Percentiles rank a stretch among this genome's conserved stretches.
phyloP scores from a whole-genome alignment of 2,113 vertebrate species.

The Erpornis zantholeuca region DNA sequence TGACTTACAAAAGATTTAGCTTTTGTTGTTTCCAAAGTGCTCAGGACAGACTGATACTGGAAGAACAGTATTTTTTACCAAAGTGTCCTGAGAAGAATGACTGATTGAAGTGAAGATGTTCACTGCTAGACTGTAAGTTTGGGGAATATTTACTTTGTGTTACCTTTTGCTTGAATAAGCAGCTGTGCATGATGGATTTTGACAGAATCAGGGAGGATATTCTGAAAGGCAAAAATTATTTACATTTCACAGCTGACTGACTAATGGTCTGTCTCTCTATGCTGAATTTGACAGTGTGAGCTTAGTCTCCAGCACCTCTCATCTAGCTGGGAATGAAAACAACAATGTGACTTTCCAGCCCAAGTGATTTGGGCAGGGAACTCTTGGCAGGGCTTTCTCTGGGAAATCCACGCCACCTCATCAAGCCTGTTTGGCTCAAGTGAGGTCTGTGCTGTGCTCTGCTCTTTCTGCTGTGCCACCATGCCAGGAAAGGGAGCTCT shows the following conservation, averaged over 20 bases:
- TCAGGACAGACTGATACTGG: not conserved
- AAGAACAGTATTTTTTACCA: not conserved
- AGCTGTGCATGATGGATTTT: constrained; percentile 28
- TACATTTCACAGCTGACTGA: constrained; percentile 47
- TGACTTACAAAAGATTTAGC: not conserved
- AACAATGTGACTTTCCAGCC: not conserved
- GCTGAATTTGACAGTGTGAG: not conserved
- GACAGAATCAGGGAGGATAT: constrained; percentile 44
- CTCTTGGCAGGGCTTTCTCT: not conserved
- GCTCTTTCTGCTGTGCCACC: not conserved
- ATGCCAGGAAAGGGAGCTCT: not conserved
- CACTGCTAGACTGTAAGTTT: not conserved
- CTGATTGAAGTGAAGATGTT: not conserved
- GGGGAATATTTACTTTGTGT: not conserved
- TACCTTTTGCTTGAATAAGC: constrained; percentile 43
- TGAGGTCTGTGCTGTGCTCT: not conserved
- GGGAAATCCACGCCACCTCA: not conserved
- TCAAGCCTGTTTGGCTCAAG: not conserved
- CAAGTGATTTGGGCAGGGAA: not conserved
- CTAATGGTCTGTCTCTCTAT: not conserved
- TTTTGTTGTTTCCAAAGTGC: not conserved
- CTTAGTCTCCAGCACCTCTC: not conserved
- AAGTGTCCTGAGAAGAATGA: not conserved
- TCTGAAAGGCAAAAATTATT: constrained; percentile 64
- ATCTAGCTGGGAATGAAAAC: not conserved